Evolutionary conservation across 2,113 vertebrate species (phyloP).

Genomic region (Ardeotis arabs): DNA sequence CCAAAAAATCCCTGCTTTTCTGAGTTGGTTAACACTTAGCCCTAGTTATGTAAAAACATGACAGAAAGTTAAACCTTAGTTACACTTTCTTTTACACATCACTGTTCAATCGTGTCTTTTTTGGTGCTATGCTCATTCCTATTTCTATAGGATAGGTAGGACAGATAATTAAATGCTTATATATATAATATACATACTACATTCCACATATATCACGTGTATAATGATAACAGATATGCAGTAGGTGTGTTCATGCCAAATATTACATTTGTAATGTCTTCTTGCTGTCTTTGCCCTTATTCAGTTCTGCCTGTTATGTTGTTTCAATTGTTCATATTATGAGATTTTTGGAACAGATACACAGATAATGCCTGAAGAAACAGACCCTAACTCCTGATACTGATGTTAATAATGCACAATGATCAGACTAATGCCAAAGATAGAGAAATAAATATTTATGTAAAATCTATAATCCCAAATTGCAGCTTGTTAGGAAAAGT

Average conservation of each 20-base stretch:
- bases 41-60: neutral
- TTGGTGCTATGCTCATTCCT: neutral
- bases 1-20: conserved; percentile 34
- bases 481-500: neutral
- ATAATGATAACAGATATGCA: neutral
- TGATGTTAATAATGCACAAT: neutral
- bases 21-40: neutral
- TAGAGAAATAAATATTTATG: neutral
- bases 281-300: neutral
- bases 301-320: neutral
- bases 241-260: neutral
- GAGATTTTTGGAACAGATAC: neutral
- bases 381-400: neutral
- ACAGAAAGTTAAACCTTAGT: neutral
- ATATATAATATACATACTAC: neutral
- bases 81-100: neutral
- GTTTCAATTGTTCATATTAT: neutral
- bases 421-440: neutral
- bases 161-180: neutral
- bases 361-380: neutral
- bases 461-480: neutral
- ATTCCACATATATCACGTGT: neutral
- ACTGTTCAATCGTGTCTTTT: neutral
- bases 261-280: neutral
- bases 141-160: neutral